Conservation (phyloP, 2,888 invertebrate species). For the Liopterus haemorrhoidalis region DNA sequence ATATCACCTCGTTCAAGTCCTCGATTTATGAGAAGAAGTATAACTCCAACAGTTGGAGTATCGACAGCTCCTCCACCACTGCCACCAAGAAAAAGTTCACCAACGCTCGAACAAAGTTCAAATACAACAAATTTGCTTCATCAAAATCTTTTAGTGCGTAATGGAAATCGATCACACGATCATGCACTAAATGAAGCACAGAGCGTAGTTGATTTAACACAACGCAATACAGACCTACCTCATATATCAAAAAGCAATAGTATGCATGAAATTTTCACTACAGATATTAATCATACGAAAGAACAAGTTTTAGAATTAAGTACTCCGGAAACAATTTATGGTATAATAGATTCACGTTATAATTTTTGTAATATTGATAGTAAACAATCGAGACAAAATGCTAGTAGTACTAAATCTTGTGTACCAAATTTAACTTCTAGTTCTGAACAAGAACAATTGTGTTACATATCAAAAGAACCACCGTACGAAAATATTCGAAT, state of each 20-base stretch:
- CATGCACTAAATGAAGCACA: conserved; percentile 40
- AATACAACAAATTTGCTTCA: conserved; percentile 28
- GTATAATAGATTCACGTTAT: conserved; percentile 61
- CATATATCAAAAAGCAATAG: conserved; percentile 43
- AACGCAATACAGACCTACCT: conserved; percentile 33
- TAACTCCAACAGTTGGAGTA: conserved; percentile 40
- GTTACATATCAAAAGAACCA: conserved; percentile 28
- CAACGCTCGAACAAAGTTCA: conserved; percentile 42
- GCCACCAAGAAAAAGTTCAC: conserved; percentile 56
- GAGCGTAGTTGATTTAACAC: conserved; percentile 39
- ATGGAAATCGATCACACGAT: conserved; percentile 11
- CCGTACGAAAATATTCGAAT: conserved; percentile 39
- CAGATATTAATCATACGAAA: conserved; percentile 26
- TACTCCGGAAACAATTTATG: conserved; percentile 66
- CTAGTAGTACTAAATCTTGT: conserved; percentile 49
- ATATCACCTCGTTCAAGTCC: conserved; percentile 57
- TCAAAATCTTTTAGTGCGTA: conserved; percentile 22
- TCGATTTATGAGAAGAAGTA: conserved; percentile 43
- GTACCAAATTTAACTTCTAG: conserved; percentile 52
- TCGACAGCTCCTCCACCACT: conserved; percentile 52
- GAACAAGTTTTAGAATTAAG: conserved; percentile 47
- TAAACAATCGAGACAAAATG: conserved; percentile 39
- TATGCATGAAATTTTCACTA: conserved; percentile 41
- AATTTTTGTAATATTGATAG: conserved; percentile 43
- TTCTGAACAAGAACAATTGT: conserved; percentile 30